Conservation (phyloP, 2,797 vertebrate genomes). For the Pseudocheirus occidentalis region DNA sequence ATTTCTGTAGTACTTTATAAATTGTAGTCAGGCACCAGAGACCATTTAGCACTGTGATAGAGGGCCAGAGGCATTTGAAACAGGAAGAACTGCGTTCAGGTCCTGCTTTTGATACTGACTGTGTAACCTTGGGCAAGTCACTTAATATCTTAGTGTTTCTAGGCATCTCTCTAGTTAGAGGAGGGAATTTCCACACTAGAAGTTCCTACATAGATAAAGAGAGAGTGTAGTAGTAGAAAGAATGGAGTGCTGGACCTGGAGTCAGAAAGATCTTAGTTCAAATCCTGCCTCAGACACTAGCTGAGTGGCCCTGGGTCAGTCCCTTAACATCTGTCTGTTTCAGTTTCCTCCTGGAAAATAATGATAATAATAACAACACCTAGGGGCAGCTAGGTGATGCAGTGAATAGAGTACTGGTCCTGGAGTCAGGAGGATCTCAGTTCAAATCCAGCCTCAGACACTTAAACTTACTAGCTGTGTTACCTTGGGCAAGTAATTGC, state of each 20-base stretch:
- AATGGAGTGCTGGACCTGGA: not conserved
- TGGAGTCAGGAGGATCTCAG: too few relatives aligned
- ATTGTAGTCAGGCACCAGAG: not conserved
- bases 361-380: not conserved
- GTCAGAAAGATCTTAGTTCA: not conserved
- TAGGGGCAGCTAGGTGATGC: too few relatives aligned
- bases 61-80: not conserved
- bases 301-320: not conserved
- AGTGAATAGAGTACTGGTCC: too few relatives aligned
- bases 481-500: too few relatives aligned
- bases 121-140: not conserved
- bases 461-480: too few relatives aligned
- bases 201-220: not conserved
- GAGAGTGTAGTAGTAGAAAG: not conserved
- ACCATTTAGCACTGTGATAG: not conserved
- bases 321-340: not conserved
- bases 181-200: not conserved
- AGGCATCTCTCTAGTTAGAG: not conserved
- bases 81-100: not conserved
- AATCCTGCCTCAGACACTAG: not conserved
- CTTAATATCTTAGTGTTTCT: not conserved
- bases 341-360: not conserved
- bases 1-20: conserved; percentile 35
- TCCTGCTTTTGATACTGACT: not conserved
- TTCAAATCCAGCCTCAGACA: too few relatives aligned